Base-by-base conservation (phyloP, 2,797 vertebrate genomes). In the Dendrocincla tyrannina region DNA sequence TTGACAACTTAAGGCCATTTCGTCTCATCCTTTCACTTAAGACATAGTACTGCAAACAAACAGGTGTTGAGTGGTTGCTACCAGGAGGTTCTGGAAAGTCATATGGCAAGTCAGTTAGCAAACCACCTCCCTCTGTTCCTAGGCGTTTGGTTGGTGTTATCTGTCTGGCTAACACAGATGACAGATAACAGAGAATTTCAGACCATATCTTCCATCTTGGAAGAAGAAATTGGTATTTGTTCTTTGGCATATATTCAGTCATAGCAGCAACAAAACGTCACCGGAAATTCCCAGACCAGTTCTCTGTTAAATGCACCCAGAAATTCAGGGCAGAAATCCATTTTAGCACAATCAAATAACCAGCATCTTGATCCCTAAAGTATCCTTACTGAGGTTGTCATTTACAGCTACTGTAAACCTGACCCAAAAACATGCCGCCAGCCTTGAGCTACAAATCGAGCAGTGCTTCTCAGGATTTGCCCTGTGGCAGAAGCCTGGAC, bases 331-430 rank as follows among this genome's bases (percentile, higher is more conserved):
- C 39, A 82, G n/a, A 86, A 87, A 73, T 87, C 28, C n/a, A 67
- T 76, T 11, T n/a, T 59, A 22, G 53, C 46, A 47, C 6, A 15
- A 78, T 88, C 49, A 80, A 75, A 62, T 68, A 91, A 68, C 73
- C 39, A 47, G 6, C 22, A 69, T n/a, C 62, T 87, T 91, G 80
- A 82, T 73, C 56, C 30, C 53, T 91, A 23, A 85, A 72, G 41
- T 56, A 41, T 56, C 53, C 77, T 91, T 68, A 70, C 30, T 62
- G 78, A 88, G 52, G 53, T 8, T 94, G 52, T 79, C 10, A 82
- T 91, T 95, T 94, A 85, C 55, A 85, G 11, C 59, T 52, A 37
- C 66, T 33, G 20, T 82, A 93, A 96, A 95, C 74, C 67, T 73
- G 70, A 73, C 77, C 85, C 70, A 55, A 95, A 96, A 84, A 11